These are phyloP conservation scores for Climacteris rufus DNA, from an alignment of 2,113 vertebrate species.

Conservation along the genomic window DNA sequence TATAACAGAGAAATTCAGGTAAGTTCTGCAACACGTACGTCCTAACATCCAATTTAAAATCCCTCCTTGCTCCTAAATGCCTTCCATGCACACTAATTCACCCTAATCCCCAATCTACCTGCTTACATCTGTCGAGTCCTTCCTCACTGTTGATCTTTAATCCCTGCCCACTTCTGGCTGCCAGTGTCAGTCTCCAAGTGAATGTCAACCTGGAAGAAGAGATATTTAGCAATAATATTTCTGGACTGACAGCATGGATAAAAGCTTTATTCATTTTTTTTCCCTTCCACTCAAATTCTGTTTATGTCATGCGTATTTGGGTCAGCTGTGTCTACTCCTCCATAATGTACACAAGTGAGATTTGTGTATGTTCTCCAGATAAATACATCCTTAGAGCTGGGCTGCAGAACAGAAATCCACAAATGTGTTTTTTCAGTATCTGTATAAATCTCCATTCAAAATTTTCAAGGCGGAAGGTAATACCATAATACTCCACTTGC, in stretches of 20 bases:
- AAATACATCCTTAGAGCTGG: background rate
- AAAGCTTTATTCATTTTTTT: background rate
- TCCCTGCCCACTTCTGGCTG: background rate
- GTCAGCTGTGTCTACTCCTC: background rate
- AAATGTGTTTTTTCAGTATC: background rate
- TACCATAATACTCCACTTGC: background rate
- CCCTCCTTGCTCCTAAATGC: background rate
- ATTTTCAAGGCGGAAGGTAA: background rate
- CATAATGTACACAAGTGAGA: background rate
- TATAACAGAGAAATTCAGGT: background rate
- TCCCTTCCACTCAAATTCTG: background rate
- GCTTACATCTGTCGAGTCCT: background rate
- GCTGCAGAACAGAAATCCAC: background rate
- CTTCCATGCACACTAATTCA: background rate
- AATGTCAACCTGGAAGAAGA: background rate
- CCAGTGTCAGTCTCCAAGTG: background rate
- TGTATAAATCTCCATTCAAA: background rate
- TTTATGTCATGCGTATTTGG: background rate
- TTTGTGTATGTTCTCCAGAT: background rate
- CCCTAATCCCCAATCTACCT: slow-evolving; percentile 22
- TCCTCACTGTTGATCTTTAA: background rate
- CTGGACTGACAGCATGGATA: background rate
- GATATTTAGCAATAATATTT: background rate
- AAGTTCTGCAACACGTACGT: fast-evolving
- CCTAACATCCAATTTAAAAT: background rate